Conservation (phyloP, 2,888 invertebrate genomes). For the Mechanitis messenoides region DNA sequence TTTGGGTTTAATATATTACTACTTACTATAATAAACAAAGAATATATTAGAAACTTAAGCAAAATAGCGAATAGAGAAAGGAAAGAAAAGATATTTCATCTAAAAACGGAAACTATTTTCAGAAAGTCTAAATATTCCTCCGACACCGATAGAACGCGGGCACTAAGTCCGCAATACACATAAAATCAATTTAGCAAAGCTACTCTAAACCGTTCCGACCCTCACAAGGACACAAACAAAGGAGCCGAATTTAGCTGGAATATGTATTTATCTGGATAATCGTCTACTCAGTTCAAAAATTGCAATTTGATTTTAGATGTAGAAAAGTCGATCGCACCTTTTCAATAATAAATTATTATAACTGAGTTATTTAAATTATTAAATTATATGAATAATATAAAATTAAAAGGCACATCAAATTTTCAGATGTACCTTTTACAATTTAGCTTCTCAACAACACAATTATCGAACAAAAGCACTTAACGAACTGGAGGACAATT, state of each 20-base stretch:
- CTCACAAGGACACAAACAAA: constrained; percentile 49
- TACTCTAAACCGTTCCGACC: constrained; percentile 63
- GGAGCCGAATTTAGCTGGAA: constrained; percentile 35
- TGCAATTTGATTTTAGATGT: background rate
- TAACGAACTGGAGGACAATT: constrained; percentile 1
- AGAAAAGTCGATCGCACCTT: too few relatives aligned
- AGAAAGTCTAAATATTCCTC: constrained; percentile 50
- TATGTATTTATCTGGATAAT: constrained; percentile 3
- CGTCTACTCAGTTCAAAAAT: background rate
- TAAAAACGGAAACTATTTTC: constrained; percentile 42
- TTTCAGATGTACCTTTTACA: background rate
- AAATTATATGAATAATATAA: background rate
- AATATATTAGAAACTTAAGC: too few relatives aligned
- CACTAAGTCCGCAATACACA: constrained; percentile 67
- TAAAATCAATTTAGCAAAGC: constrained; percentile 75
- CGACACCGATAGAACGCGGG: constrained; percentile 44
- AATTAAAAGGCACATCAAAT: background rate
- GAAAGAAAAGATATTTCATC: constrained; percentile 29
- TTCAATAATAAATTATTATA: background rate
- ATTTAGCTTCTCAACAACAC: constrained; percentile 6
- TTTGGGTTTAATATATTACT: too few relatives aligned
- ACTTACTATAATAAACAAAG: too few relatives aligned
- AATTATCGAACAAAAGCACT: constrained; percentile 6
- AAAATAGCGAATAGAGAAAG: background rate
- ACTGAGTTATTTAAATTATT: background rate